Percentiles rank a stretch among this genome's conserved stretches.
phyloP scores from a whole-genome alignment of 2,113 vertebrate genomes.

The Nipponia nippon region DNA sequence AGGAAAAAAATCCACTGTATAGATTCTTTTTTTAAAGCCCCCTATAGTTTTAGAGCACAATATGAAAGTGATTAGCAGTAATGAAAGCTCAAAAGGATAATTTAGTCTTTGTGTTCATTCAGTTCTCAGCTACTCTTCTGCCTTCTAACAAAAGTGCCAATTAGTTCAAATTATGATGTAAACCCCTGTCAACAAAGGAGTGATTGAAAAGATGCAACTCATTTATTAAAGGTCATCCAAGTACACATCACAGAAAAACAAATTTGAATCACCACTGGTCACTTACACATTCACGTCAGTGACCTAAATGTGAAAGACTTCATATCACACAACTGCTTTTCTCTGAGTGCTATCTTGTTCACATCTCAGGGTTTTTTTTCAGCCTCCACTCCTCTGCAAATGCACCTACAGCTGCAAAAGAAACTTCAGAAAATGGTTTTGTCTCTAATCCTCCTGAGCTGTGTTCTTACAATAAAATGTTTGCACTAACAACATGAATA shows the following conservation, averaged over 20 bases:
- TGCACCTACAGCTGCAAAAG: neutral
- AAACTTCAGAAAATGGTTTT: neutral
- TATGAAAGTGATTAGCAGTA: neutral
- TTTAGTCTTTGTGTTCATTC: neutral
- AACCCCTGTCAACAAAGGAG: neutral
- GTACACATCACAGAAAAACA: neutral
- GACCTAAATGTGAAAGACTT: neutral
- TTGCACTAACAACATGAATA: neutral
- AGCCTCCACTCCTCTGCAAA: neutral
- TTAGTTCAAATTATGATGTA: constrained; percentile 11
- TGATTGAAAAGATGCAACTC: neutral
- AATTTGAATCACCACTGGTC: neutral
- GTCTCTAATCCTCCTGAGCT: neutral
- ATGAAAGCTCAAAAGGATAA: neutral
- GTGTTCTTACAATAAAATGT: neutral
- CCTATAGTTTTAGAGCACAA: neutral
- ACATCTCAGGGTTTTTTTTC: neutral
- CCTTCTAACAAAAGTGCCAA: neutral
- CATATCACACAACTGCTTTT: neutral
- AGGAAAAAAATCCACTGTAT: neutral
- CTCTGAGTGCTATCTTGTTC: neutral
- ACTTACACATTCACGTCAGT: neutral
- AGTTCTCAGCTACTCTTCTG: neutral
- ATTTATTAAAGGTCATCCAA: neutral
- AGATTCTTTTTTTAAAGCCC: neutral